Base-by-base conservation (phyloP, 2,797 vertebrate genomes). In the Xenopus petersii region DNA sequence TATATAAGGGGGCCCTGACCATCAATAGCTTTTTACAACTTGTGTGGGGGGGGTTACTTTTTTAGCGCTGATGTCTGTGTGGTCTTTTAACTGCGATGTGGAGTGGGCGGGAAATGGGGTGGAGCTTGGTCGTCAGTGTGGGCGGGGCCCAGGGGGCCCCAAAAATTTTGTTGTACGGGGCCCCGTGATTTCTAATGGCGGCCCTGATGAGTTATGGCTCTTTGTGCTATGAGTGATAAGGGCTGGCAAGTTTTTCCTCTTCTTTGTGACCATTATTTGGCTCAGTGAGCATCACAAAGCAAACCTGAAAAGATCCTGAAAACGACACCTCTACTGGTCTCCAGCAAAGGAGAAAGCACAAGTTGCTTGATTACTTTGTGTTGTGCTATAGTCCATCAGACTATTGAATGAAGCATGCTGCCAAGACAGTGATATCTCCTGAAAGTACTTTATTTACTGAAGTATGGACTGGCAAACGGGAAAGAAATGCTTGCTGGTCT, bases 271-370 rank as follows among this genome's bases (percentile, higher is more conserved):
- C 54, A 51, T 67, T 69, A 60, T 78, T 79, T 70, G 62, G 67
- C 59, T 79, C 7, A 0, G n/a, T 10, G 6, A 86, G 71, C 69
- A 77, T 75, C 80, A 73, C 73, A 73, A 78, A 82, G 63, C 46
- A 79, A 77, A 64, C 76, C 68, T 30, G 73, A 74, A 74, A 71
- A 74, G 62, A 81, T 84, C 79, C 70, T 68, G 74, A 77, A 73
- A 51, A 77, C 75, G 80, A 82, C 82, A 84, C 82, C 85, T 82
- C 81, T 67, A 59, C 83, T 85, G 79, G 65, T 82, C 75, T 81
- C 73, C 0, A 0, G 75, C 65, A 81, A 82, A 80, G 77, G 77
- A 81, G 81, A 79, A 30, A 68, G 73, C 63, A 73, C 64, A 42
- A 6, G 36, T 42, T 74, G 74, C 74, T 73, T 80, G 81, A 61